These are phyloP conservation scores for Nymphalis io DNA, from an alignment of 1,140 invertebrate genomes.

Conservation along the genomic window DNA sequence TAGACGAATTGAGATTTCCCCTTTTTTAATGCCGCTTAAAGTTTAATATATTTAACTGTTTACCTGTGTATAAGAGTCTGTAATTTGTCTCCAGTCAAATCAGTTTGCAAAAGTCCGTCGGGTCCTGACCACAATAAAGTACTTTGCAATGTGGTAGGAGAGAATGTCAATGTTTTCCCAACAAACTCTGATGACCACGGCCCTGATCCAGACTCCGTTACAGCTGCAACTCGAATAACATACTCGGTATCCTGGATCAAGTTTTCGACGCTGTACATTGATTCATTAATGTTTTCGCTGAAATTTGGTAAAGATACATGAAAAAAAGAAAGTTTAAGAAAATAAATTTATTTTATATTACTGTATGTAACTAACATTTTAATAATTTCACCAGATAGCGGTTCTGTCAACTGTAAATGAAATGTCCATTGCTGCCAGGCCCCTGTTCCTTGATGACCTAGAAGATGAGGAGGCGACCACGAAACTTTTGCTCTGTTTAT, in stretches of 20 bases:
- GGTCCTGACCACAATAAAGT: constrained; percentile 87
- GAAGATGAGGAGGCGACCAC: constrained; percentile 88
- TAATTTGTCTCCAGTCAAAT: constrained; percentile 87
- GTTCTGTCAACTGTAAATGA: constrained; percentile 87
- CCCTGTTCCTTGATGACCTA: constrained; percentile 89
- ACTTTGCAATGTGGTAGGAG: constrained; percentile 77
- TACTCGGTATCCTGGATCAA: constrained; percentile 89
- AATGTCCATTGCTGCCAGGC: constrained; percentile 94
- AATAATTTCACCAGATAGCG: constrained; percentile 52
- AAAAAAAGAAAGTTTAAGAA: not conserved
- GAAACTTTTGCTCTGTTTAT: constrained; percentile 86
- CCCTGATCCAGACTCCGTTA: constrained; percentile 86
- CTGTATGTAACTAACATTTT: constrained; percentile 53
- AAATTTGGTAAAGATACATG: constrained; percentile 30
- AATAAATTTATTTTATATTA: not conserved
- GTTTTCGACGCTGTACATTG: constrained; percentile 84
- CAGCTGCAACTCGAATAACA: constrained; percentile 88
- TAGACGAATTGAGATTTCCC: not conserved
- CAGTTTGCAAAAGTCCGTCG: constrained; percentile 86
- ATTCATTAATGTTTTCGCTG: constrained; percentile 82
- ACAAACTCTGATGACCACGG: constrained; percentile 90
- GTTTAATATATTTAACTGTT: constrained; percentile 7
- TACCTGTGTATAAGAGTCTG: constrained; percentile 83
- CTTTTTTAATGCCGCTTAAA: not conserved
- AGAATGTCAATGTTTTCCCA: constrained; percentile 83